Conservation (phyloP, 2,797 vertebrate genomes). For the Spinus olivaceus region DNA sequence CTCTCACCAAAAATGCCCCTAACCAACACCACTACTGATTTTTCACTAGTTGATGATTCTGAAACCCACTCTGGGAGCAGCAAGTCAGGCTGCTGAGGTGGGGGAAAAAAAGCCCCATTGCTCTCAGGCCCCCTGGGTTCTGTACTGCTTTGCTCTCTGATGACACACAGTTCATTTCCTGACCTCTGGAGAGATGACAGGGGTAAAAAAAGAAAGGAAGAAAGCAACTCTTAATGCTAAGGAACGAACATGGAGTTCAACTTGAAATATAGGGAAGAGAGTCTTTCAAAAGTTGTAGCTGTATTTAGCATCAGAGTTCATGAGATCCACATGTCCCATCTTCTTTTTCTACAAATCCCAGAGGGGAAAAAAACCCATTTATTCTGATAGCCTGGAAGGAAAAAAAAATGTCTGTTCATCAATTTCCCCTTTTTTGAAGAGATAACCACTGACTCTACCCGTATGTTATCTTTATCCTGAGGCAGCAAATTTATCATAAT, state of each 20-base stretch:
- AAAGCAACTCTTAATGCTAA: slow-evolving; percentile 8
- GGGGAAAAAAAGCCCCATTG: neutral
- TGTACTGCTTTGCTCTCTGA: neutral
- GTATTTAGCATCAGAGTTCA: slow-evolving; percentile 70
- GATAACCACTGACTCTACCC: slow-evolving; percentile 73
- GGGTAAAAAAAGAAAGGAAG: neutral
- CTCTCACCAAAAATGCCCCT: fast-evolving
- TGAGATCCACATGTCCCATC: slow-evolving; percentile 71
- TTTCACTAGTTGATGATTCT: neutral
- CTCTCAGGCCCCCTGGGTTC: neutral
- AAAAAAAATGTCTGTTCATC: slow-evolving; percentile 71
- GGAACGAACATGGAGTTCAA: slow-evolving; percentile 6
- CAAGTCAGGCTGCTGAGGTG: neutral
- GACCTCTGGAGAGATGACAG: neutral
- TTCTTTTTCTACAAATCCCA: slow-evolving; percentile 63
- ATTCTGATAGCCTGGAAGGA: slow-evolving; percentile 63
- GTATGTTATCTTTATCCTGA: slow-evolving; percentile 76
- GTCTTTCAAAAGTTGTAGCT: slow-evolving; percentile 50
- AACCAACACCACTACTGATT: neutral
- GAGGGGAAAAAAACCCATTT: slow-evolving; percentile 32
- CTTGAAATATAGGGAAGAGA: slow-evolving; percentile 47
- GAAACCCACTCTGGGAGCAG: neutral
- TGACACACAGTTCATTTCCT: slow-evolving; percentile 45
- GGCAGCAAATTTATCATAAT: slow-evolving; percentile 84
- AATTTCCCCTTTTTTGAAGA: slow-evolving; percentile 69